Percentiles rank a stretch among this genome's conserved stretches.
Evolutionary conservation across 2,797 vertebrate genomes (phyloP).

Genomic region (Eidolon dupreanum): DNA sequence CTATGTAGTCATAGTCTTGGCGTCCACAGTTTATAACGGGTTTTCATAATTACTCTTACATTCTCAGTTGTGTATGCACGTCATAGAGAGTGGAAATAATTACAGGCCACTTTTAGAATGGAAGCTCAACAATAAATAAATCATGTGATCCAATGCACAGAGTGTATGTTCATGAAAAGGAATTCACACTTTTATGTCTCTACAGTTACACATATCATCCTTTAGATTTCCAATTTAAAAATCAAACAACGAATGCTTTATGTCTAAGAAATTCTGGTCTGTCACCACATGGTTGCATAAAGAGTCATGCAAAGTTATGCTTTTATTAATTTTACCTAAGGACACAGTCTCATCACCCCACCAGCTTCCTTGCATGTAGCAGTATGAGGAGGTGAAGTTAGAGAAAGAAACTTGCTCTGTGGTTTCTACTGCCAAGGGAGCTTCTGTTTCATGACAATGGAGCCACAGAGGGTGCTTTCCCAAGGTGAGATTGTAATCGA

Average conservation of each 20-base stretch:
- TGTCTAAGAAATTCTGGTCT: background rate
- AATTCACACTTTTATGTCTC: background rate
- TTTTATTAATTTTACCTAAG: slow-evolving; percentile 3
- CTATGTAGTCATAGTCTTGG: background rate
- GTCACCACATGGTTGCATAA: background rate
- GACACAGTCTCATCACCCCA: background rate
- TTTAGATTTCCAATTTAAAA: background rate
- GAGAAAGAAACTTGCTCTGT: background rate
- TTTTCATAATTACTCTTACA: background rate
- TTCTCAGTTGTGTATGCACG: background rate
- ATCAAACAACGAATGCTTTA: background rate
- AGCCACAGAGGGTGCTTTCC: background rate
- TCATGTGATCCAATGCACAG: background rate
- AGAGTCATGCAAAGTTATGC: background rate
- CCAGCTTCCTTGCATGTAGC: background rate
- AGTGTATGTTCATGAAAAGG: background rate
- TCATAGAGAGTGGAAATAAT: background rate
- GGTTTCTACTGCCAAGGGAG: background rate
- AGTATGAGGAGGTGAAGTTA: background rate
- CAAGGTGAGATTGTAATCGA: background rate
- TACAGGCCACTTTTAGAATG: background rate
- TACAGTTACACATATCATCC: background rate
- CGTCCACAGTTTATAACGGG: background rate
- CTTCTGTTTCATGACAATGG: background rate
- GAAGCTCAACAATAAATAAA: background rate